Conservation (phyloP, 2,797 vertebrate genomes). For the Buceros bicornis region DNA sequence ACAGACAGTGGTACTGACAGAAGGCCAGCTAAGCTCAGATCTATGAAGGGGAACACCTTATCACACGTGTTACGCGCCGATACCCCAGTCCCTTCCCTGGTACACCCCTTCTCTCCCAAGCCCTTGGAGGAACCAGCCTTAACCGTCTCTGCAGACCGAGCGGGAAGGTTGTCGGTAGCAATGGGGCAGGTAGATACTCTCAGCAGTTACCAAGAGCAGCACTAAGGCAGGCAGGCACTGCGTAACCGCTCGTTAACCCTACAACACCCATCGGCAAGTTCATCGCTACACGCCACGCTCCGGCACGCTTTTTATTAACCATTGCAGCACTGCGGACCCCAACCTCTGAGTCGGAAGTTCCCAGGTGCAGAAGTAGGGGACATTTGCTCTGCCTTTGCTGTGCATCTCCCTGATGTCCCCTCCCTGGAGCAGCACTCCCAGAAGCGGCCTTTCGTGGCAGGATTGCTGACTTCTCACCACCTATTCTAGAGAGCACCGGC, state of each 20-base stretch:
- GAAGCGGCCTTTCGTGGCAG: background rate
- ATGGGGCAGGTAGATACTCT: background rate
- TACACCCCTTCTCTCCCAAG: background rate
- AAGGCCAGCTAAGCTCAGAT: background rate
- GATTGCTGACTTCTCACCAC: background rate
- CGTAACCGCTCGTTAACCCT: background rate
- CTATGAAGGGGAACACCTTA: background rate
- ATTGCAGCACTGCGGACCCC: background rate
- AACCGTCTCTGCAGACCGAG: background rate
- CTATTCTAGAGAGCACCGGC: background rate
- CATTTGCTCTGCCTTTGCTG: background rate
- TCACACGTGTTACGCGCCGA: background rate
- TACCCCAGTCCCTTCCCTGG: background rate
- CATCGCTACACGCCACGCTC: background rate
- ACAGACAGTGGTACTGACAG: background rate
- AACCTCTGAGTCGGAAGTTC: background rate
- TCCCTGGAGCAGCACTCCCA: background rate
- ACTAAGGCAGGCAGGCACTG: background rate
- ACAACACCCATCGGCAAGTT: background rate
- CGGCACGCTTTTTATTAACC: background rate
- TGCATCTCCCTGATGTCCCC: background rate
- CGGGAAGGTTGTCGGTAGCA: background rate
- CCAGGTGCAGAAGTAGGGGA: background rate
- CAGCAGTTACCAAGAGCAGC: background rate
- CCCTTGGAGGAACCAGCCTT: background rate